A percentile compares a stretch with the other conserved stretches of the same genome.
phyloP scores from a whole-genome alignment of 2,888 invertebrate species.

The Dryomyza anilis region DNA sequence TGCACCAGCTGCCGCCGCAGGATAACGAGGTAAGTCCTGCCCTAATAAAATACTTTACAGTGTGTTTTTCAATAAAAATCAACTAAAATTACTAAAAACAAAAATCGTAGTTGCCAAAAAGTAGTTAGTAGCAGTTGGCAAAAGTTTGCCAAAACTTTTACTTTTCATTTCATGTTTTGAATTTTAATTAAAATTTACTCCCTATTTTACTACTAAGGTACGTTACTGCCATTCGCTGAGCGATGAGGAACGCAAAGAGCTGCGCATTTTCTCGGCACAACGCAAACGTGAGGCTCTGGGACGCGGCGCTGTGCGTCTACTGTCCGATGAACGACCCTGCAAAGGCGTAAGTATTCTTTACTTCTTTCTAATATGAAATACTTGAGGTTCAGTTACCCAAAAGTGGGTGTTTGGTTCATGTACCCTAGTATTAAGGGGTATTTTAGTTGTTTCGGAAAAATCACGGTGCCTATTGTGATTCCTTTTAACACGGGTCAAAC shows the following conservation, averaged over 20 bases:
- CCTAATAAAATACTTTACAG: no score
- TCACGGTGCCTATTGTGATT: no score
- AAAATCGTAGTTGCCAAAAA: slow-evolving; percentile 3
- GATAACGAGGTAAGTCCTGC: slow-evolving; percentile 78
- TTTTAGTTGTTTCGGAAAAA: no score
- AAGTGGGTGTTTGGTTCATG: no score
- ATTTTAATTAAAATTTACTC: slow-evolving; percentile 49
- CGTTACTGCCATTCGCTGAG: slow-evolving; percentile 93
- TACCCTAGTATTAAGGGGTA: no score
- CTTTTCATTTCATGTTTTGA: slow-evolving; percentile 2
- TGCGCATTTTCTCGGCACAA: slow-evolving; percentile 90
- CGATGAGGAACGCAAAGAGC: slow-evolving; percentile 92
- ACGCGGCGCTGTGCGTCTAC: slow-evolving; percentile 84
- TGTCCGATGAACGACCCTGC: slow-evolving; percentile 75
- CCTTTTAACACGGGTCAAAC: no score
- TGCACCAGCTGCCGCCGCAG: slow-evolving; percentile 95
- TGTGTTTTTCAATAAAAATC: not conserved
- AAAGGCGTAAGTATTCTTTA: slow-evolving; percentile 76
- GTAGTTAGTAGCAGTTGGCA: not conserved
- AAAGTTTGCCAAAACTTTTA: slow-evolving; percentile 8
- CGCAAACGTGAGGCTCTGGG: slow-evolving; percentile 94
- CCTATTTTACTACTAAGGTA: slow-evolving; percentile 65
- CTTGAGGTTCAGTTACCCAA: no score
- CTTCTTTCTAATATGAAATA: no score
- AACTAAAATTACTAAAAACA: not conserved